Conservation (phyloP, 2,113 vertebrate species). For the Saguinus midas region DNA sequence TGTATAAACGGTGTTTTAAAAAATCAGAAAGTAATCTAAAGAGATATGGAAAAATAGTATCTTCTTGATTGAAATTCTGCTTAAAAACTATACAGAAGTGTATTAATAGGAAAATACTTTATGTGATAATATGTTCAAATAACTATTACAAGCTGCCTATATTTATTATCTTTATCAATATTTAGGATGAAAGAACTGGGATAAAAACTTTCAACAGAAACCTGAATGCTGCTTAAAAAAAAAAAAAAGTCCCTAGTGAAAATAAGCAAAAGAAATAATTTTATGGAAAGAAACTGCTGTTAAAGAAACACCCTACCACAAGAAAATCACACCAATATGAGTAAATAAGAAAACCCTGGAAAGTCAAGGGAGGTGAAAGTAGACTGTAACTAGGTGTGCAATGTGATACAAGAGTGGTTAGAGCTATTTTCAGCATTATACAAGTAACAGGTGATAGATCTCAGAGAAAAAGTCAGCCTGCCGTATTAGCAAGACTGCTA, state of each 20-base stretch:
- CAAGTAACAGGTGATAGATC: slow-evolving; percentile 6
- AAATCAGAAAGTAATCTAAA: slow-evolving; percentile 1
- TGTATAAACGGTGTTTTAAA: neutral
- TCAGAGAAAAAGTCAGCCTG: neutral
- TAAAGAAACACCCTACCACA: neutral
- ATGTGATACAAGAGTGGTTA: neutral
- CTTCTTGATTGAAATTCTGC: slow-evolving; percentile 25
- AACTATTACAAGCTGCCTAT: neutral
- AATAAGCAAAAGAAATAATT: neutral
- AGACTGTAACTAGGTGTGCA: neutral
- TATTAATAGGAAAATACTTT: neutral
- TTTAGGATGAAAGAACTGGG: neutral
- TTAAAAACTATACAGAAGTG: neutral
- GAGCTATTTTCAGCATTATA: slow-evolving; percentile 38
- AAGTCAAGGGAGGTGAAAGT: slow-evolving; percentile 21
- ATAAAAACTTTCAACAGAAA: slow-evolving; percentile 26
- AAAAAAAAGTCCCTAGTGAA: neutral
- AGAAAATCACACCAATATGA: slow-evolving; percentile 12
- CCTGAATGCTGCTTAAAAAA: neutral
- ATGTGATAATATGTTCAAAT: neutral
- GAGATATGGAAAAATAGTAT: neutral
- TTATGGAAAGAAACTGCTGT: neutral
- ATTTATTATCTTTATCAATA: neutral
- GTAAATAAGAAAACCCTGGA: slow-evolving; percentile 46
- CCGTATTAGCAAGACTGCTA: neutral